These are phyloP conservation scores for Pyrrhopygopsis socrates DNA, from an alignment of 2,888 invertebrate genomes.

Conservation along the genomic window DNA sequence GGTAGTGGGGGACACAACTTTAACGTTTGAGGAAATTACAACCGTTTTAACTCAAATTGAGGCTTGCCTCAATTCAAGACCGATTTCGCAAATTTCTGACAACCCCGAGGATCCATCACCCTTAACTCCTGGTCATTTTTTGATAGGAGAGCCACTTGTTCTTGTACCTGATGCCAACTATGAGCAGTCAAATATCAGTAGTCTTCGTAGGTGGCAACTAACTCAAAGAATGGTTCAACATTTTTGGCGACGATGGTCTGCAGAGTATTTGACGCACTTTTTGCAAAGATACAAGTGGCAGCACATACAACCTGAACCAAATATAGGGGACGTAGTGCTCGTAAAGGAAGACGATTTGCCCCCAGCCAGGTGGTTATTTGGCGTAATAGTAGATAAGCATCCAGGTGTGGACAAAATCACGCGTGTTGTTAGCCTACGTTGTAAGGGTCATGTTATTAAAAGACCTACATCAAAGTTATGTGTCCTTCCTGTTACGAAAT, in stretches of 20 bases:
- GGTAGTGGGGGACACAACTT: conserved; percentile 46
- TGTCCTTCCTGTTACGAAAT: too few species aligned
- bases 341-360: conserved; percentile 72
- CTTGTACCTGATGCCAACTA: too few species aligned
- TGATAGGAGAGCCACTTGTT: conserved; percentile 36
- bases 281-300: conserved; percentile 58
- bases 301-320: conserved; percentile 46
- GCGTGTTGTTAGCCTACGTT: conserved; percentile 60
- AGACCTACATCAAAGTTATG: conserved; percentile 12
- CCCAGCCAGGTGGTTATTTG: conserved; percentile 60
- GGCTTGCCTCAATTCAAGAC: conserved; percentile 75
- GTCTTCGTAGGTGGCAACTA: conserved; percentile 68
- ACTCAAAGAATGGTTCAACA: conserved; percentile 68
- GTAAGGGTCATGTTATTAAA: neutral
- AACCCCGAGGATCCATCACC: conserved; percentile 24
- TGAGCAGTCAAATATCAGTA: neutral
- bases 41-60: conserved; percentile 73
- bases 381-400: conserved; percentile 60
- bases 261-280: conserved; percentile 60
- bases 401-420: conserved; percentile 65
- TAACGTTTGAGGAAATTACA: conserved; percentile 69
- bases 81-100: neutral
- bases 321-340: conserved; percentile 62
- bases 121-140: conserved; percentile 66
- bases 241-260: conserved; percentile 72